Evolutionary conservation across 2,113 vertebrate species (phyloP).

Genomic region (Leptosomus discolor): DNA sequence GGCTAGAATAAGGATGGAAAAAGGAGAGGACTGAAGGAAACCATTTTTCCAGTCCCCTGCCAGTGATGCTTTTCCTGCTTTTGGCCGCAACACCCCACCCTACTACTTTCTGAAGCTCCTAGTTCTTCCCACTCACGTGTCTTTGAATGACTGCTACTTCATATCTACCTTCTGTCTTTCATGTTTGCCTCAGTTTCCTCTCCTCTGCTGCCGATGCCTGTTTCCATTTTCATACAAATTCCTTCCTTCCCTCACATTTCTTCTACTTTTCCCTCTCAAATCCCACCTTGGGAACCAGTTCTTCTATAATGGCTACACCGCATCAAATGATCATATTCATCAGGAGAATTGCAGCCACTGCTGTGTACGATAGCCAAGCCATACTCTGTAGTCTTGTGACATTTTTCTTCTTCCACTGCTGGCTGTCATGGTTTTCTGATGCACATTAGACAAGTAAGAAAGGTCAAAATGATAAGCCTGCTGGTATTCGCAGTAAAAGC

Average conservation of each 20-base stretch:
- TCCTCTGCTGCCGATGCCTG: neutral
- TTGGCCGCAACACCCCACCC: neutral
- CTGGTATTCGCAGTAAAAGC: neutral
- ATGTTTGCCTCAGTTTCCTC: neutral
- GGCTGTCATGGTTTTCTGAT: neutral
- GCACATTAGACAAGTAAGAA: neutral
- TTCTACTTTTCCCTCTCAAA: neutral
- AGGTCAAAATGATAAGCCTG: neutral
- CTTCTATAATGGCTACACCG: neutral
- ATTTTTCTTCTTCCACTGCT: neutral
- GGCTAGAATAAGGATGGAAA: neutral
- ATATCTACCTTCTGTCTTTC: neutral
- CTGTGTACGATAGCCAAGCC: neutral
- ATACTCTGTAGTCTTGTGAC: neutral
- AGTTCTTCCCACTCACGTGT: neutral
- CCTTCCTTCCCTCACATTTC: neutral
- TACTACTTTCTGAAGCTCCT: neutral
- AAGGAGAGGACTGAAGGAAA: neutral
- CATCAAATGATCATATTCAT: neutral
- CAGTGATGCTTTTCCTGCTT: neutral
- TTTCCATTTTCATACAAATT: neutral
- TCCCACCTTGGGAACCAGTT: neutral
- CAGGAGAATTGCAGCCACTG: neutral
- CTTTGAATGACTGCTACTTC: neutral
- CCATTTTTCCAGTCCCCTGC: neutral